Evolutionary conservation across 2,888 invertebrate genomes (phyloP), one percentile per base, ranked within the genome.

Genomic region (Barypeithes pellucidus): DNA sequence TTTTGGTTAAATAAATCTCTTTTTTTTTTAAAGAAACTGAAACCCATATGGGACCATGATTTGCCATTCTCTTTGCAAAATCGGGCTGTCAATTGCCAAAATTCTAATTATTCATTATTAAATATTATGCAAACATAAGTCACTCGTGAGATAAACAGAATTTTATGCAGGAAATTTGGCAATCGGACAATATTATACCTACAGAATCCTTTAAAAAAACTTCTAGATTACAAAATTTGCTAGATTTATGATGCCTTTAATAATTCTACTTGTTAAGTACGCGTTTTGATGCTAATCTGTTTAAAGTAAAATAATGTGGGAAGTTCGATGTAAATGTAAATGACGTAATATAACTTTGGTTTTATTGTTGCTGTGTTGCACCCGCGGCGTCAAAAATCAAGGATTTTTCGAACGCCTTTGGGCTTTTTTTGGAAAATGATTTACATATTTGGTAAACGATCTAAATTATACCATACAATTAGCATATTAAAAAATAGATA

Each of bases 191-290:
- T 68, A 68, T 39, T 33, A 47, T 39, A 12, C 61, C n/a, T 36
- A 16, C 29, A 18, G 45, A 61, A 61, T 45, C 45, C 54, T 52
- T 63, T 14, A 61, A 68, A 69, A 61, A 36, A 45, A 22, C 16
- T n/a, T 2, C 29, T 4, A 29, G 41, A 69, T 69, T 69, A 62
- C 69, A 69, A 69, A 62, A 69, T 39, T 69, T 54, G 20, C 63
- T 41, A 63, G 52, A 36, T 63, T 63, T 69, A 69, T 63, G 54
- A 69, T 63, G 54, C 39, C 33, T 69, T 69, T 63, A 69, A 69
- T 69, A 69, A 62, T 45, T 43, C 45, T 36, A 63, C 36, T 63
- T 63, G 63, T 63, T 29, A 29, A 63, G 50, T 36, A 20, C n/a
- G 16, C 69, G 41, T 20, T 14, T 39, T 36, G 68, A 68, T 68